These are phyloP conservation scores for Drosophila truncata DNA, from an alignment of 1,140 invertebrate genomes.

Conservation along the genomic window DNA sequence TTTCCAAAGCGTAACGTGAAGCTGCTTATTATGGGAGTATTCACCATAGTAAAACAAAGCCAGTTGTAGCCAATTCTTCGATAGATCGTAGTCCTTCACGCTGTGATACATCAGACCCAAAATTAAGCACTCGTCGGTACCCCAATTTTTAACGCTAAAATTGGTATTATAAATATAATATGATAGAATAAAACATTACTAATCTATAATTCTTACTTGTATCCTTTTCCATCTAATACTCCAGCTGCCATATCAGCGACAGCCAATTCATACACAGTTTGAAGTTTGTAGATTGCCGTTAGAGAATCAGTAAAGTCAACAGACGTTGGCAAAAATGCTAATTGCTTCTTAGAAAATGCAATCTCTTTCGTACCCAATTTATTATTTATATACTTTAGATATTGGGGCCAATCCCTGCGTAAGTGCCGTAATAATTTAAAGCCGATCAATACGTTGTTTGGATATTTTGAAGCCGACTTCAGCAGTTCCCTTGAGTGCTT, in stretches of 20 bases:
- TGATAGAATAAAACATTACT: not conserved
- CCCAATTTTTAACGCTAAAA: constrained; percentile 7
- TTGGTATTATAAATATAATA: no score
- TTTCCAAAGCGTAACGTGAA: constrained; percentile 10
- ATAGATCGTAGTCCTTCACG: not conserved
- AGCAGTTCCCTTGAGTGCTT: constrained; percentile 9
- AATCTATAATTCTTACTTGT: constrained; percentile 3
- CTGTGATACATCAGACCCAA: constrained; percentile 20
- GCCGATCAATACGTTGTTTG: not conserved
- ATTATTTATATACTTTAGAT: constrained; percentile 3
- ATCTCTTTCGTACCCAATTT: constrained; percentile 5
- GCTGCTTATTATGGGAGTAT: not conserved
- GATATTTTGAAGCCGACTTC: not conserved
- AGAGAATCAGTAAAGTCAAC: constrained; percentile 20
- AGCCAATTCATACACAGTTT: constrained; percentile 21
- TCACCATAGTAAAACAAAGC: constrained; percentile 6
- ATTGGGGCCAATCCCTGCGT: constrained; percentile 22
- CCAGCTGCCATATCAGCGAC: constrained; percentile 7
- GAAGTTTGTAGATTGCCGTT: constrained; percentile 15
- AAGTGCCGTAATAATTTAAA: constrained; percentile 20
- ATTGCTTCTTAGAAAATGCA: not conserved
- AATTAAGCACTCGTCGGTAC: constrained; percentile 18
- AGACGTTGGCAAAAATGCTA: not conserved
- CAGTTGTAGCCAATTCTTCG: constrained; percentile 25
- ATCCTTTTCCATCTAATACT: not conserved